Percentiles rank a stretch among this genome's conserved stretches.
Conservation (phyloP, 2,888 invertebrate genomes). For the Baccha elongata region DNA sequence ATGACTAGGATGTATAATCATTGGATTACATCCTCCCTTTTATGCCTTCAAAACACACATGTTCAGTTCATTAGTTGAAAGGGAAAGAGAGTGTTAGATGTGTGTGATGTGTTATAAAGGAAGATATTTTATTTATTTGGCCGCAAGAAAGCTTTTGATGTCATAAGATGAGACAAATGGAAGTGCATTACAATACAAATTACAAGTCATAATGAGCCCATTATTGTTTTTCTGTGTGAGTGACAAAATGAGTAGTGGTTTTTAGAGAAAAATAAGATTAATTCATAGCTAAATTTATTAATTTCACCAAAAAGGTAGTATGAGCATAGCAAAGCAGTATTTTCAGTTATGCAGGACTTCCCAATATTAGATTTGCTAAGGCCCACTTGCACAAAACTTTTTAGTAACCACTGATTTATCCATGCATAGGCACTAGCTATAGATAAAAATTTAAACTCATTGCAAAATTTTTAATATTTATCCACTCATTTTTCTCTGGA, state of each 20-base stretch:
- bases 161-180: slow-evolving; percentile 51
- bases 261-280: not conserved
- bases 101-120: slow-evolving; percentile 7
- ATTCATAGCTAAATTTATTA: too few relatives aligned
- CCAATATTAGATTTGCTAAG: too few relatives aligned
- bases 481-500: too few relatives aligned
- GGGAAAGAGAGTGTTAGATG: slow-evolving; percentile 20
- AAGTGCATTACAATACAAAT: slow-evolving; percentile 64
- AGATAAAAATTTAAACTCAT: too few relatives aligned
- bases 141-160: slow-evolving; percentile 57
- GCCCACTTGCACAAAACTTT: too few relatives aligned
- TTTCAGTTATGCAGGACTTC: too few relatives aligned
- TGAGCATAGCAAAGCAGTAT: too few relatives aligned
- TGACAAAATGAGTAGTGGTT: not conserved
- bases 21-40: slow-evolving; percentile 43
- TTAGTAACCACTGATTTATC: too few relatives aligned
- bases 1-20: slow-evolving; percentile 34
- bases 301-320: too few relatives aligned
- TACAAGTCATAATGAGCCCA: slow-evolving; percentile 47
- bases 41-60: slow-evolving; percentile 11
- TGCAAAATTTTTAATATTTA: too few relatives aligned
- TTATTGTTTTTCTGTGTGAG: slow-evolving; percentile 29
- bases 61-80: slow-evolving; percentile 36
- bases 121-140: slow-evolving; percentile 2
- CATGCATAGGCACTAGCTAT: too few relatives aligned